A percentile compares a stretch with the other conserved stretches of the same genome.
Evolutionary conservation across 2,888 invertebrate species (phyloP).

Genomic region (Cheilosia pagana): DNA sequence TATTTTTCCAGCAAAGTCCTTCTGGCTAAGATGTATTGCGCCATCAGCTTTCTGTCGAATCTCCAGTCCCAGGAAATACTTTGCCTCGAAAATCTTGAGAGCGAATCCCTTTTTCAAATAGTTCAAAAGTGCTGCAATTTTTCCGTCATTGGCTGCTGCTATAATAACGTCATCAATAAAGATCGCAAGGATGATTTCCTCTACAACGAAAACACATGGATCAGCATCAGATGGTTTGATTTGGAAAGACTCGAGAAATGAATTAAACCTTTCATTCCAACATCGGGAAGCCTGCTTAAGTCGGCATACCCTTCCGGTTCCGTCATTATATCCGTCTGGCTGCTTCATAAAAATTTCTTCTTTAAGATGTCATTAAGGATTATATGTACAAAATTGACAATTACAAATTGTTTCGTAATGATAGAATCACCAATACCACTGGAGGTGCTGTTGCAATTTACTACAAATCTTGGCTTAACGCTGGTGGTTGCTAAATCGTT

Average conservation of each 20-base stretch:
- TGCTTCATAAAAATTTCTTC: conserved; percentile 66
- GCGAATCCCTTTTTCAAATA: conserved; percentile 13
- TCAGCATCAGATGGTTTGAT: conserved; percentile 76
- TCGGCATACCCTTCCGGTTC: conserved; percentile 65
- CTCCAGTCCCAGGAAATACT: conserved; percentile 44
- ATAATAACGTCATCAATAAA: conserved; percentile 77
- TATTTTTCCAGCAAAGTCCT: background rate
- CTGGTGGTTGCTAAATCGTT: too few species aligned
- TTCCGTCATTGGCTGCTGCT: conserved; percentile 43
- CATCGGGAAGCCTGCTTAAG: conserved; percentile 71
- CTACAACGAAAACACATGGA: conserved; percentile 76
- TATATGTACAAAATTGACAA: too few species aligned
- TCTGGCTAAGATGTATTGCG: background rate
- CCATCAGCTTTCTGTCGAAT: conserved; percentile 7
- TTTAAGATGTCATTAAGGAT: conserved; percentile 46
- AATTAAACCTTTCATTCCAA: conserved; percentile 72
- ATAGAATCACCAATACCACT: too few species aligned
- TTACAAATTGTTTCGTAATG: too few species aligned
- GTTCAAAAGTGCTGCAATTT: conserved; percentile 38
- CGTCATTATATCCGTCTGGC: conserved; percentile 61
- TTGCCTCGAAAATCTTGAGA: conserved; percentile 19
- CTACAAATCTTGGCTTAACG: too few species aligned
- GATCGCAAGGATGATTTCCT: conserved; percentile 70
- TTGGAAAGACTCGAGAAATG: conserved; percentile 72
- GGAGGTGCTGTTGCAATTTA: too few species aligned